Evolutionary conservation across 2,888 invertebrate genomes (phyloP).

Genomic region (Hydroisotoma schaefferi): DNA sequence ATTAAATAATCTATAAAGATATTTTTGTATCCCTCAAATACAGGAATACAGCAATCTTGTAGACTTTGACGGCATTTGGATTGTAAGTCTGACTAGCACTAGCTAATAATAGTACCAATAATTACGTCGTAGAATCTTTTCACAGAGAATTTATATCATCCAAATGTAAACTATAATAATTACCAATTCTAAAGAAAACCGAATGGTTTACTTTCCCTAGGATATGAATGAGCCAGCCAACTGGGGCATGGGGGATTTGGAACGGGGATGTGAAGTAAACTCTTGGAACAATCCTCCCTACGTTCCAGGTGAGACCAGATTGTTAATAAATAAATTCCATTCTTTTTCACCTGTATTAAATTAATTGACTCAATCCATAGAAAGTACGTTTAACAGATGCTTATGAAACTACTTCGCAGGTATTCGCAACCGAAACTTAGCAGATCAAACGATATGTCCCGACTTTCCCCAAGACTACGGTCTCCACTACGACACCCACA

Average conservation of each 20-base stretch:
- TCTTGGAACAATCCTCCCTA: slow-evolving; percentile 67
- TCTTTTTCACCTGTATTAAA: background rate
- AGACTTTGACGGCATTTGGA: slow-evolving; percentile 78
- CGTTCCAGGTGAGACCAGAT: slow-evolving; percentile 57
- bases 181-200: too few relatives aligned
- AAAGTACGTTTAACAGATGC: background rate
- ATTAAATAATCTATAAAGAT: too few relatives aligned
- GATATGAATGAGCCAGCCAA: slow-evolving; percentile 89
- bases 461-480: slow-evolving; percentile 68
- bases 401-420: slow-evolving; percentile 5
- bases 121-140: too few relatives aligned
- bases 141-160: too few relatives aligned
- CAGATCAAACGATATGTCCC: slow-evolving; percentile 71
- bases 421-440: slow-evolving; percentile 10
- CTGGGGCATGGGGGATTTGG: slow-evolving; percentile 56
- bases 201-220: slow-evolving; percentile 53
- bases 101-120: too few relatives aligned
- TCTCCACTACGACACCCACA: slow-evolving; percentile 72
- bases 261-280: slow-evolving; percentile 58
- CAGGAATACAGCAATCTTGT: slow-evolving; percentile 62
- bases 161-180: too few relatives aligned
- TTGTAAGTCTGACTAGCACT: slow-evolving; percentile 58
- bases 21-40: too few relatives aligned
- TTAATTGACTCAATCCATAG: background rate
- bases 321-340: background rate